These are phyloP conservation scores for Plagiodera versicolora DNA, from an alignment of 2,888 invertebrate genomes.

Conservation along the genomic window DNA sequence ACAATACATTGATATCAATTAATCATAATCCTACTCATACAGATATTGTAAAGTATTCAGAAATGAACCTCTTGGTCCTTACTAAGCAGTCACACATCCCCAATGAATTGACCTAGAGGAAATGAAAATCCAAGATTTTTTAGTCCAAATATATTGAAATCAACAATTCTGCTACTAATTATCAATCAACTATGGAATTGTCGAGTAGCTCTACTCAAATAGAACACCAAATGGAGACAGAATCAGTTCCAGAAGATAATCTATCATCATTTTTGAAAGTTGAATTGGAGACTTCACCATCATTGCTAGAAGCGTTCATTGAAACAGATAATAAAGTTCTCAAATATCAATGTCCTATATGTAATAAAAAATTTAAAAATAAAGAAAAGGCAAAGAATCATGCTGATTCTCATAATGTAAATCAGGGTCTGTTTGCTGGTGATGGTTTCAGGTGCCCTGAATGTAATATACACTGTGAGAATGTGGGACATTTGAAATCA, in stretches of 20 bases:
- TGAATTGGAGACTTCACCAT: conserved; percentile 5
- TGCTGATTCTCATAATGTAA: conserved; percentile 15
- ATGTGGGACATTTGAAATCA: background rate
- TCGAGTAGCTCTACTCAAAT: background rate
- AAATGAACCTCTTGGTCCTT: too few species aligned
- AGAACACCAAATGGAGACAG: background rate
- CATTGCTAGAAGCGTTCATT: conserved; percentile 15
- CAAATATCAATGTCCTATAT: conserved; percentile 15
- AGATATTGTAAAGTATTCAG: too few species aligned
- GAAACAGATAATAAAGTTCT: conserved; percentile 19
- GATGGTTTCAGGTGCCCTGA: conserved; percentile 8
- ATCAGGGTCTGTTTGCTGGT: conserved; percentile 9
- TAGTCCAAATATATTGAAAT: too few species aligned
- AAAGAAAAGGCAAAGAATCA: conserved; percentile 12
- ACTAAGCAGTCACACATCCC: too few species aligned
- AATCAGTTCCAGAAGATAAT: background rate
- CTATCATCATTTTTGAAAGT: conserved; percentile 14
- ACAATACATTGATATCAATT: too few species aligned
- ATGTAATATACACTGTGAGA: conserved; percentile 14
- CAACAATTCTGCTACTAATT: too few species aligned
- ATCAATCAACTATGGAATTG: background rate
- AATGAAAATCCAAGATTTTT: too few species aligned
- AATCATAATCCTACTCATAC: too few species aligned
- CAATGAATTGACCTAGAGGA: too few species aligned
- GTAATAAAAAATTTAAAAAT: conserved; percentile 14